phyloP scores from a whole-genome alignment of 2,113 vertebrate species.

The Trachemys scripta region DNA sequence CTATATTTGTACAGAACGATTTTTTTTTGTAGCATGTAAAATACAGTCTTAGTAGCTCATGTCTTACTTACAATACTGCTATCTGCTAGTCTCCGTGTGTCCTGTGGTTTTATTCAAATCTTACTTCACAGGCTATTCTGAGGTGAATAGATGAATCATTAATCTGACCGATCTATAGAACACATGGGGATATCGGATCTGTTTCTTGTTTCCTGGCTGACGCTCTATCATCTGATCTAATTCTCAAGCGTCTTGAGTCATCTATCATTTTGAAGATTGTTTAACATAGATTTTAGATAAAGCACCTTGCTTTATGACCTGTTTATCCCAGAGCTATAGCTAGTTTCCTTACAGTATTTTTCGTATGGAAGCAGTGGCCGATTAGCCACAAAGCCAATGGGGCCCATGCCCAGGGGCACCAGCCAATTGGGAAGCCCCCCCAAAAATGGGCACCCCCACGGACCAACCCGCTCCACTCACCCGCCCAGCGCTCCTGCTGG shows the following conservation, averaged over 20 bases:
- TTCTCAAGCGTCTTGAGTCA: neutral
- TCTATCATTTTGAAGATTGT: neutral
- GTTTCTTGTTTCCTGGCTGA: neutral
- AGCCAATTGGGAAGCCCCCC: too few relatives aligned
- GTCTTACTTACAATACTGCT: neutral
- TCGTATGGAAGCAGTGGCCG: too few relatives aligned
- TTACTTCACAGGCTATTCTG: neutral
- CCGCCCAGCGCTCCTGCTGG: too few relatives aligned
- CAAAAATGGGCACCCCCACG: too few relatives aligned
- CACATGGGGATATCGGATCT: neutral
- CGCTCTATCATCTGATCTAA: neutral
- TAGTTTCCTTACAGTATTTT: neutral
- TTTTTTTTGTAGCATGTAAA: neutral
- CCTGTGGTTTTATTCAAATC: neutral
- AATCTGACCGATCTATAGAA: neutral
- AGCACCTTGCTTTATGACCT: neutral
- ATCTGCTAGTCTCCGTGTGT: neutral
- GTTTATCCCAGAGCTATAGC: neutral
- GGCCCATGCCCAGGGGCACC: too few relatives aligned
- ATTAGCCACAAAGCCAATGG: too few relatives aligned
- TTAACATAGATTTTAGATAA: neutral
- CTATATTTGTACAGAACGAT: neutral
- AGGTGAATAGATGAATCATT: neutral
- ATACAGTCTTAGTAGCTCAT: neutral
- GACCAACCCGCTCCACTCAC: too few relatives aligned